Conservation (phyloP, 2,113 vertebrate genomes). For the Rhinopithecus roxellana region DNA sequence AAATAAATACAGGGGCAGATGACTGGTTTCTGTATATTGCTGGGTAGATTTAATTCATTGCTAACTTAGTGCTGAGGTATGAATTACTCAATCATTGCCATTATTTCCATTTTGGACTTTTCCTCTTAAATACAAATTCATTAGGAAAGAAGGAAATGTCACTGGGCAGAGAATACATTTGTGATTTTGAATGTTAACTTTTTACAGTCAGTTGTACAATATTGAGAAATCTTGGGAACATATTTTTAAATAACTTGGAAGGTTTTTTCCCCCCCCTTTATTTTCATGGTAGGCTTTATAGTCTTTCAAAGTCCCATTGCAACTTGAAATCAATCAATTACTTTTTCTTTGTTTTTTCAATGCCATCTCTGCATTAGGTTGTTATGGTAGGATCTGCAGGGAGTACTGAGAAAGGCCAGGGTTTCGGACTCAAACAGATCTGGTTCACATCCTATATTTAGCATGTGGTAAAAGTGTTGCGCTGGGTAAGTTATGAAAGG, state of each 20-base stretch:
- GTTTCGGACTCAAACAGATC: not conserved
- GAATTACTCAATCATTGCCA: constrained; percentile 78
- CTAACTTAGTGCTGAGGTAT: constrained; percentile 76
- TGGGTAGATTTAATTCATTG: constrained; percentile 83
- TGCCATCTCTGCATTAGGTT: not conserved
- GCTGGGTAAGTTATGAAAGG: not conserved
- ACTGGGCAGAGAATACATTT: constrained; percentile 74
- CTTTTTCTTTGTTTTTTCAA: not conserved
- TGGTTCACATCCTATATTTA: not conserved
- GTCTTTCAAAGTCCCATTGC: not conserved
- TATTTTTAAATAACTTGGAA: constrained; percentile 42
- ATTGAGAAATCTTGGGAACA: constrained; percentile 59
- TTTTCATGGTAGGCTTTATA: not conserved
- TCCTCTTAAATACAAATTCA: constrained; percentile 80
- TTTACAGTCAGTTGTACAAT: constrained; percentile 23
- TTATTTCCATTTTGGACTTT: constrained; percentile 80
- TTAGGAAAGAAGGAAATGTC: constrained; percentile 80
- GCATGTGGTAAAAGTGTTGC: not conserved
- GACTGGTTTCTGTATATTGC: constrained; percentile 76
- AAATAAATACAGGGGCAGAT: constrained; percentile 81
- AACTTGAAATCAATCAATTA: not conserved
- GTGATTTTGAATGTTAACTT: constrained; percentile 43
- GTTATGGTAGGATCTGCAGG: not conserved
- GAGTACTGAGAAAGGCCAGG: not conserved
- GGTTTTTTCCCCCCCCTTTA: not conserved